Evolutionary conservation across 2,113 vertebrate species (phyloP).

Genomic region (Vanacampus margaritifer): DNA sequence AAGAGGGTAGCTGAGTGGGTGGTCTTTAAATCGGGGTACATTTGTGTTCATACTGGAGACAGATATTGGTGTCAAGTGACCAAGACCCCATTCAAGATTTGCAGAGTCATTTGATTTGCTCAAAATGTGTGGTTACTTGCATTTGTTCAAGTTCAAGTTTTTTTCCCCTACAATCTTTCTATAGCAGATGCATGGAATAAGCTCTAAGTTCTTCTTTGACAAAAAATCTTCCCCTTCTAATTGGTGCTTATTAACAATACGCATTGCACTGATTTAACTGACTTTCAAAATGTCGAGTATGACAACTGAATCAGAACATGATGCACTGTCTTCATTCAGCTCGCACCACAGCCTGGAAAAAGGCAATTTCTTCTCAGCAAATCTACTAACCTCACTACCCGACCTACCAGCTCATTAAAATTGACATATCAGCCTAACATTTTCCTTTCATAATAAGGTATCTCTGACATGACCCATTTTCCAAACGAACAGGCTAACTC

Average conservation of each 20-base stretch:
- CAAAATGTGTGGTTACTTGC: background rate
- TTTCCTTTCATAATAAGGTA: background rate
- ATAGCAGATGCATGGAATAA: no score
- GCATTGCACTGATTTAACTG: background rate
- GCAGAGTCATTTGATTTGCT: background rate
- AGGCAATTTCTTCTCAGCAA: background rate
- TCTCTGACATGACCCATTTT: background rate
- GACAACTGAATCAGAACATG: background rate
- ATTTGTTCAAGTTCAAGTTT: background rate
- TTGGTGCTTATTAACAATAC: no score
- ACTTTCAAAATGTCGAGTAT: no score
- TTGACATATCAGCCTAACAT: no score
- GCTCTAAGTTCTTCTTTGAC: background rate
- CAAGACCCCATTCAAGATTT: constrained; percentile 1
- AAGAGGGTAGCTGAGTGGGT: background rate
- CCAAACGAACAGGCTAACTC: background rate
- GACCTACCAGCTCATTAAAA: background rate
- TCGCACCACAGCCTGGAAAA: no score
- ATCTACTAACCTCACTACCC: background rate
- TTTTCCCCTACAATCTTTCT: no score
- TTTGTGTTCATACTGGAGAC: constrained; percentile 1
- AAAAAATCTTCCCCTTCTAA: background rate
- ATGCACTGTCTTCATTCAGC: background rate
- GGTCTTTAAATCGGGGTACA: background rate
- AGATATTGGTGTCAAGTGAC: constrained; percentile 1